Percentiles rank a stretch among this genome's conserved stretches.
phyloP scores from a whole-genome alignment of 2,888 invertebrate genomes.

The Coleophora deauratella region DNA sequence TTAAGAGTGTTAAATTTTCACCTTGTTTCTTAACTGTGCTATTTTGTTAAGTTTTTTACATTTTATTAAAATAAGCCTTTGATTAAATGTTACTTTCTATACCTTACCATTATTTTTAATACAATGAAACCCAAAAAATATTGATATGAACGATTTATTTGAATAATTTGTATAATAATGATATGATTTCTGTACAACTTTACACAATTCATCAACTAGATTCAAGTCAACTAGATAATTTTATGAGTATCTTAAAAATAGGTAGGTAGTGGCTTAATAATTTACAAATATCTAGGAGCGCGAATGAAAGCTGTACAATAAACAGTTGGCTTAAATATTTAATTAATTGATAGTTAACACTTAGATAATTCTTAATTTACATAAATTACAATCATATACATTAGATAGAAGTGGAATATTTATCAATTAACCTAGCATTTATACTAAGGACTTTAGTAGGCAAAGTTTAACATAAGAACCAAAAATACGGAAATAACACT shows the following conservation, averaged over 20 bases:
- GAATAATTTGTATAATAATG: slow-evolving; percentile 67
- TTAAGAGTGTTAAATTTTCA: too few relatives aligned
- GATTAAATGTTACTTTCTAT: too few relatives aligned
- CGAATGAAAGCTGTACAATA: slow-evolving; percentile 61
- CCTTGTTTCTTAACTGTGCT: too few relatives aligned
- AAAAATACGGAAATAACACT: slow-evolving; percentile 28
- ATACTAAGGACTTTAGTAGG: slow-evolving; percentile 35
- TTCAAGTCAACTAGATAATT: slow-evolving; percentile 68
- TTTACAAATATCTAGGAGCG: slow-evolving; percentile 59
- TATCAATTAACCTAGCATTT: slow-evolving; percentile 33
- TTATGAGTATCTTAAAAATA: slow-evolving; percentile 66
- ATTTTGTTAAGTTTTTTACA: too few relatives aligned
- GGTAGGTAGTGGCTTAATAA: slow-evolving; percentile 62
- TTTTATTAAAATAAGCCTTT: too few relatives aligned
- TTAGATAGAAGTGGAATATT: slow-evolving; percentile 54
- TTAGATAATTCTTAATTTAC: slow-evolving; percentile 44
- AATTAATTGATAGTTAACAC: slow-evolving; percentile 21
- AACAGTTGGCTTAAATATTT: slow-evolving; percentile 57
- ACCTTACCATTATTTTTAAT: neutral
- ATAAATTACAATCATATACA: slow-evolving; percentile 61
- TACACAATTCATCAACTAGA: slow-evolving; percentile 64
- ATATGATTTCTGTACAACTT: slow-evolving; percentile 74
- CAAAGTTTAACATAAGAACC: slow-evolving; percentile 34
- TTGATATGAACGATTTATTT: slow-evolving; percentile 72
- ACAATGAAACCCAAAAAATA: slow-evolving; percentile 28